phyloP scores from a whole-genome alignment of 2,888 invertebrate genomes.

The Andrena bucephala region DNA sequence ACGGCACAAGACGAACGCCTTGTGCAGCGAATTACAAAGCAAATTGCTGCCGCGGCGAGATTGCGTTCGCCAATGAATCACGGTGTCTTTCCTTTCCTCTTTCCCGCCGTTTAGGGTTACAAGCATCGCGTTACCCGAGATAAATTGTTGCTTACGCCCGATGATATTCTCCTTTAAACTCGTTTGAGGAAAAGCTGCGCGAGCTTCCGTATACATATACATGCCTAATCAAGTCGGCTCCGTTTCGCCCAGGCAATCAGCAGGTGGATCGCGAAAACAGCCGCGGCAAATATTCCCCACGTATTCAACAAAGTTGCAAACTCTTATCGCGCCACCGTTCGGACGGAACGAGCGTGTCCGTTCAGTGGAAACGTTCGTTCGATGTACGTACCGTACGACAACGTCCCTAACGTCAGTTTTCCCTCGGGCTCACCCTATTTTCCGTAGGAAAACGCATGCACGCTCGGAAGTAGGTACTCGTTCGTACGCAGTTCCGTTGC shows the following conservation, averaged over 20 bases:
- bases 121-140: neutral
- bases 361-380: no score
- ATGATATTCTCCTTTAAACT: conserved; percentile 4
- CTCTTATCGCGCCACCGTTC: no score
- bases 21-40: conserved; percentile 26
- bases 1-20: neutral
- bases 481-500: conserved; percentile 14
- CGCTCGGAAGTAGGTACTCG: neutral
- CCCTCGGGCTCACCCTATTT: neutral
- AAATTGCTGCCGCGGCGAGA: conserved; percentile 14
- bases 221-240: no score
- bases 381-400: no score
- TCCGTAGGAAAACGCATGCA: no score
- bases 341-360: no score
- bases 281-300: no score
- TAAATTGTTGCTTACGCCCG: neutral
- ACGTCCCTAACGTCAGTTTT: no score
- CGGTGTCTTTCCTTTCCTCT: neutral
- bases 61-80: conserved; percentile 2
- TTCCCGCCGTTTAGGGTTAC: neutral
- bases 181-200: neutral
- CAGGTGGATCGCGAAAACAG: no score
- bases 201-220: no score
- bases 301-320: no score
- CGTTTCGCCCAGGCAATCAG: no score